These are phyloP conservation scores for Coturnix japonica DNA, from an alignment of 2,113 vertebrate genomes.

Conservation along the genomic window DNA sequence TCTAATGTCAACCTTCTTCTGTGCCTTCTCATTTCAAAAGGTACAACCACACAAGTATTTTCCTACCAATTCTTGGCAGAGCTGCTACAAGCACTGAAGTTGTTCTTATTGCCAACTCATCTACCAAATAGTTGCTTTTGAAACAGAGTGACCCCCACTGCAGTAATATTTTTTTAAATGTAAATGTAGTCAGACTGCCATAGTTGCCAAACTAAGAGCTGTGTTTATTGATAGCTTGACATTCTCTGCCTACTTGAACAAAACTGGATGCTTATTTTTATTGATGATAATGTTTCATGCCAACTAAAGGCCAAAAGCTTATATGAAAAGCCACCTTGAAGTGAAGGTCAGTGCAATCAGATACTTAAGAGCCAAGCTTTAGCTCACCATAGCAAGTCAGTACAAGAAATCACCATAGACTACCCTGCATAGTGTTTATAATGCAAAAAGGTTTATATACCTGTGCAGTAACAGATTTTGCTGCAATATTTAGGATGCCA, in stretches of 20 bases:
- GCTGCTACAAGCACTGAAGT: background rate
- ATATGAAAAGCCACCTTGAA: constrained; percentile 56
- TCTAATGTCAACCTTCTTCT: background rate
- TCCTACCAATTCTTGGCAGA: background rate
- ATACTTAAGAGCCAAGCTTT: constrained; percentile 13
- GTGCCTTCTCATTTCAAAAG: background rate
- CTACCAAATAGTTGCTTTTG: constrained; percentile 17
- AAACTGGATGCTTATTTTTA: constrained; percentile 33
- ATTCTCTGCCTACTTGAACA: background rate
- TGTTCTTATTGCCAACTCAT: constrained; percentile 11
- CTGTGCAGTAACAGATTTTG: background rate
- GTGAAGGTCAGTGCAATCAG: constrained; percentile 57
- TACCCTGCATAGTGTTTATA: background rate
- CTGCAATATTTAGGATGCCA: background rate
- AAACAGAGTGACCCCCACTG: constrained; percentile 7
- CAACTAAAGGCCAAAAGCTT: constrained; percentile 13
- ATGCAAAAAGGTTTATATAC: background rate
- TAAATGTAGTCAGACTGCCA: background rate
- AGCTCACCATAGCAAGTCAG: constrained; percentile 3
- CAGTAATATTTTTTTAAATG: background rate
- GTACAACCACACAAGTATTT: background rate
- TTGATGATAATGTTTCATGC: background rate
- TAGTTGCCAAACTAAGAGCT: constrained; percentile 11
- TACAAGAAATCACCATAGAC: background rate
- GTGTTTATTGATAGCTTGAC: background rate